These are phyloP conservation scores for Etheostoma spectabile DNA, from an alignment of 2,113 vertebrate species.

Conservation along the genomic window DNA sequence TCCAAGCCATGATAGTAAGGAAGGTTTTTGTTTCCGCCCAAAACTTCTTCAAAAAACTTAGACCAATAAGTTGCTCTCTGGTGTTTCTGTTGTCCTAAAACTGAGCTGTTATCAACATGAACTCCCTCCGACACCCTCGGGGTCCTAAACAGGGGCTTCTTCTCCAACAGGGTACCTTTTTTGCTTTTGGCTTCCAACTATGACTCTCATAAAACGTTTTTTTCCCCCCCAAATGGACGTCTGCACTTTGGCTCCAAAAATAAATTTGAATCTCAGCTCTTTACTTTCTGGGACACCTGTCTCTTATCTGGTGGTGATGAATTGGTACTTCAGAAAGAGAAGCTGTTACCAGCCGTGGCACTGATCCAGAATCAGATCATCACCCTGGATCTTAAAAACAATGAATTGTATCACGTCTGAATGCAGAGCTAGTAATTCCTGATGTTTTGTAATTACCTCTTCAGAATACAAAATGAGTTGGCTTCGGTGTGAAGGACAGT, in stretches of 20 bases:
- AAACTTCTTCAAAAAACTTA: background rate
- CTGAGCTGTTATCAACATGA: background rate
- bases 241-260: slow-evolving; percentile 12
- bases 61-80: background rate
- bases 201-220: slow-evolving; percentile 1
- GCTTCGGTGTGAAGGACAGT: background rate
- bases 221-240: background rate
- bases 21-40: background rate
- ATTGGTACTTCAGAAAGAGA: slow-evolving; percentile 21
- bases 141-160: background rate
- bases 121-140: background rate
- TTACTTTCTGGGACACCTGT: slow-evolving; percentile 29
- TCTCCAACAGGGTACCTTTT: background rate
- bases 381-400: slow-evolving; percentile 9
- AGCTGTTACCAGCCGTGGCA: background rate
- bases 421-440: slow-evolving; percentile 20
- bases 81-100: background rate
- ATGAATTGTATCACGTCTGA: slow-evolving; percentile 3
- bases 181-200: background rate
- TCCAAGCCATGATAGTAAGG: background rate
- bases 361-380: slow-evolving; percentile 37
- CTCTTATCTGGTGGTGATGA: slow-evolving; percentile 36
- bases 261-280: slow-evolving; percentile 13
- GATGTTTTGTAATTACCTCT: slow-evolving; percentile 21
- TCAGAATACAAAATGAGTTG: background rate